Percentiles rank a stretch among this genome's conserved stretches.
Conservation (phyloP, 1,140 invertebrate genomes). For the Halyomorpha halys region DNA sequence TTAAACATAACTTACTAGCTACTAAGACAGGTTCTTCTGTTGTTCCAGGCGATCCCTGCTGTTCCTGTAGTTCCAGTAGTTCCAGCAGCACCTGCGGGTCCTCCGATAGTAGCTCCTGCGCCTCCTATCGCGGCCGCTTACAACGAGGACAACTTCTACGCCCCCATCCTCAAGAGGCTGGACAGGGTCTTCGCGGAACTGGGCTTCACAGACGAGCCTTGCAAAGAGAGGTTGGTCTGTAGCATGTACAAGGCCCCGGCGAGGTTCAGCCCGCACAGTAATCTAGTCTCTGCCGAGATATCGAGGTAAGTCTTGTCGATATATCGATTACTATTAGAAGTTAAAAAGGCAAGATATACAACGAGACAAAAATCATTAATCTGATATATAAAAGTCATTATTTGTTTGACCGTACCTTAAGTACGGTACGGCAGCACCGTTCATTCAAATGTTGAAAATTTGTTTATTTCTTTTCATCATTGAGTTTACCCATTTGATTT, state of each 20-base stretch:
- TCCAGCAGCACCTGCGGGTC: background rate
- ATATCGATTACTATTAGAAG: too few species aligned
- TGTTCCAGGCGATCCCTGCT: background rate
- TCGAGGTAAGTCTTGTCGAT: constrained; percentile 48
- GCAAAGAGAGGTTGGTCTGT: constrained; percentile 69
- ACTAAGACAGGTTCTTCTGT: too few species aligned
- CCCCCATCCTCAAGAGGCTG: constrained; percentile 63
- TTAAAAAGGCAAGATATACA: too few species aligned
- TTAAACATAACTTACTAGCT: too few species aligned
- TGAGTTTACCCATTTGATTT: too few species aligned
- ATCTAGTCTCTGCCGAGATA: constrained; percentile 73
- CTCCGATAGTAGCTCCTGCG: background rate
- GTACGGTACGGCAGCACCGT: too few species aligned
- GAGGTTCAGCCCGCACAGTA: constrained; percentile 74
- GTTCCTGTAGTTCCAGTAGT: background rate
- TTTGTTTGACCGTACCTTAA: too few species aligned
- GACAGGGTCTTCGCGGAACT: constrained; percentile 72
- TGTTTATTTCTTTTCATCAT: too few species aligned
- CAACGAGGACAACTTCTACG: constrained; percentile 65
- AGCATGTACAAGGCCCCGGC: constrained; percentile 75
- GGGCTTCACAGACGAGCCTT: constrained; percentile 54
- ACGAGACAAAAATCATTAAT: too few species aligned
- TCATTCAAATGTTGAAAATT: too few species aligned
- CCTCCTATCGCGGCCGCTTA: background rate
- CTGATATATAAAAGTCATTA: too few species aligned